Percentiles rank a stretch among this genome's conserved stretches.
These are phyloP conservation scores for Folsomia manolachei DNA, from an alignment of 2,888 invertebrate genomes.

Conservation along the genomic window DNA sequence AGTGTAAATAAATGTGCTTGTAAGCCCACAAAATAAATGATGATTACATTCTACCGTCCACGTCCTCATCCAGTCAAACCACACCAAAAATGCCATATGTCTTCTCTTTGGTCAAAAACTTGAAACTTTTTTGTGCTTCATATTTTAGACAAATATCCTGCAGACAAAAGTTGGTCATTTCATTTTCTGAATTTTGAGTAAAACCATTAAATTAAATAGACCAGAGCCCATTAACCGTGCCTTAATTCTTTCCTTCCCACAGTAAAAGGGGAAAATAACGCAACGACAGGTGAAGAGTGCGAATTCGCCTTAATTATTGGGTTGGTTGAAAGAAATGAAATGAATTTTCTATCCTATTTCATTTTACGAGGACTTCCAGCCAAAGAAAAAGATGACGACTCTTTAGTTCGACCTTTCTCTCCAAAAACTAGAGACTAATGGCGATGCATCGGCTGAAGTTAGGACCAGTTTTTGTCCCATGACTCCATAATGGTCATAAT, in stretches of 20 bases:
- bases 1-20: neutral
- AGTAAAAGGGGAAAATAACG: neutral
- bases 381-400: conserved; percentile 26
- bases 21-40: conserved; percentile 13
- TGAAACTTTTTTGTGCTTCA: neutral
- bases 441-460: neutral
- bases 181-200: no score
- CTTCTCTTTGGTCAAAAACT: neutral
- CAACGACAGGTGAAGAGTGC: conserved; percentile 11
- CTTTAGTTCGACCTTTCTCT: neutral
- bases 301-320: conserved; percentile 8
- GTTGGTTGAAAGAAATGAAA: neutral
- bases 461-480: conserved; percentile 22
- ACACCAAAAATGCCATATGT: neutral
- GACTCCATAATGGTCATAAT: conserved; percentile 20
- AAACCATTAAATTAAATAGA: no score
- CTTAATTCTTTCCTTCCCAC: neutral
- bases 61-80: no score
- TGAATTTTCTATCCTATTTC: neutral
- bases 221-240: no score
- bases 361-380: conserved; percentile 4
- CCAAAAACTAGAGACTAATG: neutral
- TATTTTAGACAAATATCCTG: neutral
- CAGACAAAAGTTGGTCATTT: neutral
- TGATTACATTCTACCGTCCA: conserved; percentile 9